phyloP scores from a whole-genome alignment of 2,113 vertebrate species.

The Grus americana region DNA sequence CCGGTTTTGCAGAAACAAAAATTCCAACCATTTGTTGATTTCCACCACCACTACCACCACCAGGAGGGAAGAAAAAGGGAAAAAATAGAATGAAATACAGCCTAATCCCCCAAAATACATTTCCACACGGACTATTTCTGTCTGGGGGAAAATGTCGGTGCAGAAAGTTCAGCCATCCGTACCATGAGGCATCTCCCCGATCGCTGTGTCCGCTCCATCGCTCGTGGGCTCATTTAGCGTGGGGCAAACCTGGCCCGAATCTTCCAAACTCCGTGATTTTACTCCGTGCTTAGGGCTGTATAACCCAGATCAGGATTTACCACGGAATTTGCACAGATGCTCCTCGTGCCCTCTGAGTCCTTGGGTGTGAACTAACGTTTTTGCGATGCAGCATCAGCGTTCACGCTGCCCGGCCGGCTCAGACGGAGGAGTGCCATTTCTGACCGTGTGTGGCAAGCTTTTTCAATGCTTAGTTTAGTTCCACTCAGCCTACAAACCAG shows the following conservation, averaged over 20 bases:
- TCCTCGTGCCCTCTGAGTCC: not conserved
- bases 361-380: not conserved
- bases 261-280: not conserved
- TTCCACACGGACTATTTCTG: not conserved
- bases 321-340: not conserved
- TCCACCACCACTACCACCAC: not conserved
- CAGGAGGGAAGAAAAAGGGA: not conserved
- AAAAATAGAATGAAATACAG: not conserved
- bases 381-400: not conserved
- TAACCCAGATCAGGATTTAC: not conserved
- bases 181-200: not conserved
- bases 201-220: fast-evolving
- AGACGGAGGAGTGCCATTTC: not conserved
- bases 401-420: not conserved
- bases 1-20: conserved; percentile 32
- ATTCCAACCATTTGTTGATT: conserved; percentile 17
- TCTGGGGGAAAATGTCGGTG: not conserved
- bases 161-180: not conserved
- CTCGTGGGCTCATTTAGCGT: not conserved
- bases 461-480: conserved; percentile 56
- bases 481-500: conserved; percentile 54
- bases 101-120: not conserved
- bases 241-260: not conserved
- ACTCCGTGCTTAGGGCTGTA: fast-evolving
- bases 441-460: conserved; percentile 5